A percentile compares a stretch with the other conserved stretches of the same genome.
phyloP scores from a whole-genome alignment of 2,113 vertebrate genomes.

The Abramis brama region DNA sequence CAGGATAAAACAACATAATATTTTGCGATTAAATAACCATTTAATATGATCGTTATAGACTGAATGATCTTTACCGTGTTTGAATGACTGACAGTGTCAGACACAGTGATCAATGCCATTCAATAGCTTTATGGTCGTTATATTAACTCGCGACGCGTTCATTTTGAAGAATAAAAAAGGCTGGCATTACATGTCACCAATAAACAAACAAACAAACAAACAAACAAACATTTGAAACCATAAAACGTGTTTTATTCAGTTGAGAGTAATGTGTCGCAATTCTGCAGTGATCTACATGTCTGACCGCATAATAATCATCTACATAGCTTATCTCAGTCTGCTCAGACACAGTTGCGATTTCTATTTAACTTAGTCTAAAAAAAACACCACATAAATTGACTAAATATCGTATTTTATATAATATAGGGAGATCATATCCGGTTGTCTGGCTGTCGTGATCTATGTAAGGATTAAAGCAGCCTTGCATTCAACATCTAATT shows the following conservation, averaged over 20 bases:
- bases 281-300: conserved; percentile 43
- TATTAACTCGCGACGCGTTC: conserved; percentile 12
- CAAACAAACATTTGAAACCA: not conserved
- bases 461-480: not conserved
- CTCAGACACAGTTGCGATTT: not conserved
- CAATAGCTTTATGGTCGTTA: not conserved
- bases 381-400: not conserved
- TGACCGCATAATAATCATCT: conserved; percentile 29
- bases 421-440: not conserved
- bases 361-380: not conserved
- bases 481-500: not conserved
- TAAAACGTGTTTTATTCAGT: conserved; percentile 5
- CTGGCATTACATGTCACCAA: not conserved
- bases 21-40: not conserved
- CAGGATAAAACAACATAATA: conserved; percentile 7
- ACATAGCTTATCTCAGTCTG: not conserved
- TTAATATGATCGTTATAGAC: not conserved
- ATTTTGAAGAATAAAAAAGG: not conserved
- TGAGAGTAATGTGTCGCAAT: not conserved
- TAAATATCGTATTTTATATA: conserved; percentile 23
- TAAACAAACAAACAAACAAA: not conserved
- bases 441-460: not conserved
- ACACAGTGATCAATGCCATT: not conserved
- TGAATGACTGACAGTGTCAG: conserved; percentile 2
- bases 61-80: not conserved